Conservation (phyloP, 2,797 vertebrate species). For the Eulemur albifrons region DNA sequence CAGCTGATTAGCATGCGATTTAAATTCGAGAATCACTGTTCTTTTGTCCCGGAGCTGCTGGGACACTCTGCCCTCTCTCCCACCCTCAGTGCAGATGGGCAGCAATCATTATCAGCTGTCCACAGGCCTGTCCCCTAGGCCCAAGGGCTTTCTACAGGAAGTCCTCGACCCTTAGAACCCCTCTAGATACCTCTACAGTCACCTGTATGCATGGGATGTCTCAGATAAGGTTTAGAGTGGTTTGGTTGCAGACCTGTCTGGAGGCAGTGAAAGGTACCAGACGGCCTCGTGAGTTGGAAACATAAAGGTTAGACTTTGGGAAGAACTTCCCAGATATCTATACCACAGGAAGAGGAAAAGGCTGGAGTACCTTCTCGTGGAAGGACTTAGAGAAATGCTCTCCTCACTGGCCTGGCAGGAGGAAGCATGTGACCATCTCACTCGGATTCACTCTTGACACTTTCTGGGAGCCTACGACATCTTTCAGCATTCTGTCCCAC, state of each 20-base stretch:
- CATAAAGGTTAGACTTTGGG: neutral
- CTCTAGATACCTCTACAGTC: fast-evolving
- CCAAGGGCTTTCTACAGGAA: neutral
- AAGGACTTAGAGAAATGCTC: neutral
- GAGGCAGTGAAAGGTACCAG: neutral
- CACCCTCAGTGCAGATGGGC: neutral
- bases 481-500: neutral
- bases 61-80: neutral
- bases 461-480: neutral
- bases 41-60: neutral
- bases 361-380: neutral
- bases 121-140: no score
- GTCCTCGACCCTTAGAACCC: no score
- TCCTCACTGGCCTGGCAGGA: neutral
- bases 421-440: neutral
- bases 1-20: neutral
- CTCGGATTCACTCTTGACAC: neutral
- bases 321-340: neutral
- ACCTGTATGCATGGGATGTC: no score
- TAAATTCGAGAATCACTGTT: neutral
- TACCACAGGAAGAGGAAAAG: neutral
- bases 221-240: neutral
- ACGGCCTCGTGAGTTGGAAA: neutral
- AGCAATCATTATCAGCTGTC: neutral
- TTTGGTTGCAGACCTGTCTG: neutral